A percentile compares a stretch with the other conserved stretches of the same genome.
phyloP scores from a whole-genome alignment of 2,113 vertebrate species.

The Apistogramma diplotaenia region DNA sequence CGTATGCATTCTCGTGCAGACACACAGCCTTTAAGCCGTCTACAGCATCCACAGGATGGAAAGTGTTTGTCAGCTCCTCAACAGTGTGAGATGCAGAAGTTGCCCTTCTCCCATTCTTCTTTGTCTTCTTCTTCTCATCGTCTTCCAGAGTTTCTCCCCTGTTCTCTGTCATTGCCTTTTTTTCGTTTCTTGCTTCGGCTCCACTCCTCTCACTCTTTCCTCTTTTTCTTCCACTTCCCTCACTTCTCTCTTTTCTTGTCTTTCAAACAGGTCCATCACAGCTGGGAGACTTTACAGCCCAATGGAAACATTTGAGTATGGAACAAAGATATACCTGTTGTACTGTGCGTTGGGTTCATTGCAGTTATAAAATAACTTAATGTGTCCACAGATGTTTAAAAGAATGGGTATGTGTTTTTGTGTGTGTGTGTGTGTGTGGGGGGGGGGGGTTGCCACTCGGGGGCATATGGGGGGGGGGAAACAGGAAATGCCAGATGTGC shows the following conservation, averaged over 20 bases:
- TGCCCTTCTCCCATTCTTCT: neutral
- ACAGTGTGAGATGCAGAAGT: conserved; percentile 36
- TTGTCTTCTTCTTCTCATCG: neutral
- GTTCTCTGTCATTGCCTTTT: neutral
- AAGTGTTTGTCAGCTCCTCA: conserved; percentile 66
- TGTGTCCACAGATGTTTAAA: conserved; percentile 28
- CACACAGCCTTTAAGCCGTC: neutral
- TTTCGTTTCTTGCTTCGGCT: neutral
- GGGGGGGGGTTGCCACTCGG: conserved; percentile 17
- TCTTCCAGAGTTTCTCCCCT: neutral
- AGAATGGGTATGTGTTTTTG: neutral
- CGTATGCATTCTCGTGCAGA: neutral
- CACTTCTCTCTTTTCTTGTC: neutral
- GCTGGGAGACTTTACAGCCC: conserved; percentile 54
- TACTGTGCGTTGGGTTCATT: neutral
- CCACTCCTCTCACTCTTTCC: neutral
- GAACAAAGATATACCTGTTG: conserved; percentile 42
- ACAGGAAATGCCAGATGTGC: conserved; percentile 76
- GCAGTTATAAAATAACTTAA: conserved; percentile 33
- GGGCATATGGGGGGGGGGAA: conserved; percentile 63
- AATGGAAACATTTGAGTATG: conserved; percentile 51
- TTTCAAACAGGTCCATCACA: conserved; percentile 1
- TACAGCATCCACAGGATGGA: conserved; percentile 62
- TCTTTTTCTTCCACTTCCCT: conserved; percentile 1
- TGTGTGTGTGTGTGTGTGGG: neutral